Evolutionary conservation across 2,797 vertebrate genomes (phyloP).

Genomic region (Acomys russatus): DNA sequence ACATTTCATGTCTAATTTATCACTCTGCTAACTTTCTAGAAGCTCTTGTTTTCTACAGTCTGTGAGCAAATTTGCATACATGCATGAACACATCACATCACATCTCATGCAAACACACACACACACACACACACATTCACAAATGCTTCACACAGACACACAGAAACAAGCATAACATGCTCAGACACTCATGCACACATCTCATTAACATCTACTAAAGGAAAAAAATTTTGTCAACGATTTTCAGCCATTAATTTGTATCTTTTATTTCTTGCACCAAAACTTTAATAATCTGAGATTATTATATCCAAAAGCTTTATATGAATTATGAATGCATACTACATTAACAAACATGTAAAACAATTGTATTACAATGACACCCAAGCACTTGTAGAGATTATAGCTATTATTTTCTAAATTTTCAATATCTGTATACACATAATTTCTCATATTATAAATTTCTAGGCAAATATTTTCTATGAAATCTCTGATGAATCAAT

Average conservation of each 20-base stretch:
- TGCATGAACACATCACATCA: not conserved
- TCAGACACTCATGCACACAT: not conserved
- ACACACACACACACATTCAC: not conserved
- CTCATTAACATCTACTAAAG: not conserved
- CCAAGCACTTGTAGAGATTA: no score
- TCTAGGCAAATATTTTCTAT: not conserved
- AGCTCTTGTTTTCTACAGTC: not conserved
- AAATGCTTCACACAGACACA: not conserved
- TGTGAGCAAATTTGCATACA: not conserved
- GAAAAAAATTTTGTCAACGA: not conserved
- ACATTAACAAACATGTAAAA: not conserved
- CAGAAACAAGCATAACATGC: not conserved
- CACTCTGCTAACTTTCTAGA: not conserved
- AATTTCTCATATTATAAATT: not conserved
- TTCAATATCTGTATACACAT: not conserved
- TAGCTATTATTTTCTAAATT: no score
- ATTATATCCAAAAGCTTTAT: not conserved
- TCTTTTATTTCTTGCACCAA: not conserved
- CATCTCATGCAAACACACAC: no score
- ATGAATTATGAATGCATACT: not conserved
- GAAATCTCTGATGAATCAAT: not conserved
- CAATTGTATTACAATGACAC: not conserved
- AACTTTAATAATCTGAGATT: not conserved
- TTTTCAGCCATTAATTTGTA: not conserved
- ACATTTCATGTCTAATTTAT: not conserved